Evolutionary conservation across 2,113 vertebrate species (phyloP), one percentile per base, ranked within the genome.

Genomic region (Sceloporus undulatus): DNA sequence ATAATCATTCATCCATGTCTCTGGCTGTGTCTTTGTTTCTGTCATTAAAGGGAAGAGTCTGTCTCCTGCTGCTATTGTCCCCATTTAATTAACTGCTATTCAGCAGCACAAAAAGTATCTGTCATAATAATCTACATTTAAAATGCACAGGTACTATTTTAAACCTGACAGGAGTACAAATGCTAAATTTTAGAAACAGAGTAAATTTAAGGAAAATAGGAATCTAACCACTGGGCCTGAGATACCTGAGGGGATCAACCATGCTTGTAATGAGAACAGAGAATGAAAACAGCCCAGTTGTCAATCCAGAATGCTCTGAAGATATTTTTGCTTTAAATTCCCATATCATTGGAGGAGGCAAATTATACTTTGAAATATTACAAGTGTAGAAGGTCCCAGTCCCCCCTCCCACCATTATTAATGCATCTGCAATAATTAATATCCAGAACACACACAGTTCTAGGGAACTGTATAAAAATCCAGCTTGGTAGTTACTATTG

Each of bases 61-160:
- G 14, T 40, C 78, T 62, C 25, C 38, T 84, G n/a, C 78, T 66
- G 40, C 0, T 34, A 1, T 62, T 85, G 5, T 77, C 81, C 38
- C 38, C n/a, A 1, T 11, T 77, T 38, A 79, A 79, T 0, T 89
- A 78, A 89, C 29, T 85, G 85, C 70, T 86, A 82, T 77, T 68
- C 0, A 85, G 54, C 59, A 66, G 21, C 1, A 2, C 52, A 87
- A 0, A 0, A 48, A 68, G 42, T 0, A 59, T 5, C 81, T 82
- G 65, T 10, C 19, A 79, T 40, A 92, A 89, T 27, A 81, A 73
- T 21, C 66, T 9, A 73, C 42, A n/a, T 83, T 71, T n/a, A 71
- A 70, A 83, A 82, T 42, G 11, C 8, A 11, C 23, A 52, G 65
- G 79, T 38, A 80, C n/a, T 54, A 52, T 71, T 83, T 68, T 71